Evolutionary conservation across 2,113 vertebrate genomes (phyloP), one percentile per base, ranked within the genome.

Genomic region (Porphyrio hochstetteri): DNA sequence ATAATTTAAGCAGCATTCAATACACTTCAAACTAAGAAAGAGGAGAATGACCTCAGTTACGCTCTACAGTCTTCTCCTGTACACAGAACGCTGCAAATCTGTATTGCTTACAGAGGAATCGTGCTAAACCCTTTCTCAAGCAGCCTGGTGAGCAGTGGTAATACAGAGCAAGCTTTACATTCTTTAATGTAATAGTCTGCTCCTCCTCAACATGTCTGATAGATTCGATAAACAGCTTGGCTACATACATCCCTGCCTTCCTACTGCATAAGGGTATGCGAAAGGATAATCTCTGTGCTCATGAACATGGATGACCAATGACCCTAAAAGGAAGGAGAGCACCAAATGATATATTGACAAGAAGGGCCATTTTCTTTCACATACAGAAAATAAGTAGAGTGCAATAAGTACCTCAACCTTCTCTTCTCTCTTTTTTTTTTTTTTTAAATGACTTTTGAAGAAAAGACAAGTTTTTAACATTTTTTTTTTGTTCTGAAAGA

Each of bases 231-330:
- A 81, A 86, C 48, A 88, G 35, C 36, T 86, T 61, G 56, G 53
- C 52, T 56, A 52, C 53, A 72, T 60, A 71, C 40, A 79, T 68
- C 65, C 64, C 38, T 86, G 70, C 33, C 44, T 92, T 85, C 35
- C 53, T 36, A n/a, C 38, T 91, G 50, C 63, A 70, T 28, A 69
- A 72, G 40, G 31, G 21, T 69, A 76, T 57, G 88, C 0, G 6
- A 90, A 94, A 92, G 83, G 68, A 83, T 94, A 88, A 86, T 90
- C 36, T 63, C 85, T 86, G 35, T 70, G 31, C 75, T 91, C 50
- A 38, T 55, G 75, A 86, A 63, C 93, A 57, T 5, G 76, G 67
- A 38, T 84, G 88, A 71, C 56, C 71, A 86, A 70, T 71, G 88
- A 93, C 86, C 76, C 82, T 83, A 91, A 81, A 92, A 91, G 19